Percentiles rank a stretch among this genome's conserved stretches.
These are phyloP conservation scores for Brotula barbata DNA, from an alignment of 2,797 vertebrate genomes.

Conservation along the genomic window DNA sequence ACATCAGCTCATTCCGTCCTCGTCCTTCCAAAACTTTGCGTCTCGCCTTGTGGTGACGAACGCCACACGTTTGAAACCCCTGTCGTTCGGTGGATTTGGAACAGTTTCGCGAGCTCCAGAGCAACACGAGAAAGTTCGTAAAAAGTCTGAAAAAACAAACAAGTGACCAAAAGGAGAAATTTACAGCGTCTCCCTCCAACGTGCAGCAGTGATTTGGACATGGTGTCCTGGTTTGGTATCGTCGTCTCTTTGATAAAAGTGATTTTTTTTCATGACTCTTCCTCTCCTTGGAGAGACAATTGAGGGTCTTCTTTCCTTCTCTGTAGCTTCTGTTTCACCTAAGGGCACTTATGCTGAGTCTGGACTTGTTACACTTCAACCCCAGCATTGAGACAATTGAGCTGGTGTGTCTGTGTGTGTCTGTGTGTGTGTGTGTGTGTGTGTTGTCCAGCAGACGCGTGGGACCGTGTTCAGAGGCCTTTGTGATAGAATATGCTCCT, in stretches of 20 bases:
- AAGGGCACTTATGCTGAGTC: constrained; percentile 62
- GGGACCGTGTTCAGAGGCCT: constrained; percentile 68
- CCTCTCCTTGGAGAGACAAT: constrained; percentile 76
- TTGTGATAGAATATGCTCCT: constrained; percentile 76
- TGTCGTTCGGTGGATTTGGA: too few relatives aligned
- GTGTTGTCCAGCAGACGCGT: constrained; percentile 57
- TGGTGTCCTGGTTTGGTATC: too few relatives aligned
- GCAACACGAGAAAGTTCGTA: background rate
- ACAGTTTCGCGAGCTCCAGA: too few relatives aligned
- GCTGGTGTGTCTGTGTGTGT: constrained; percentile 40
- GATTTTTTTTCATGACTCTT: constrained; percentile 49
- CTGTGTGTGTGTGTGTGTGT: constrained; percentile 30
- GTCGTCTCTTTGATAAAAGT: constrained; percentile 65
- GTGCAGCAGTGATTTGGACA: too few relatives aligned
- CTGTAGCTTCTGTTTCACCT: constrained; percentile 69
- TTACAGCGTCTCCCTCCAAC: too few relatives aligned
- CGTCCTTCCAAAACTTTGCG: constrained; percentile 5
- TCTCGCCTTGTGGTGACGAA: too few relatives aligned
- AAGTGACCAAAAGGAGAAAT: background rate
- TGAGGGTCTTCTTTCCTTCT: constrained; percentile 60
- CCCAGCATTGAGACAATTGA: constrained; percentile 66
- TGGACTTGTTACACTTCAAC: constrained; percentile 60
- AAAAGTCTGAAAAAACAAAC: background rate
- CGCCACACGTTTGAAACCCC: too few relatives aligned
- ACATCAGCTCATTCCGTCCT: constrained; percentile 21